Evolutionary conservation across 2,888 invertebrate species (phyloP).

Genomic region (Drosophila infuscata): DNA sequence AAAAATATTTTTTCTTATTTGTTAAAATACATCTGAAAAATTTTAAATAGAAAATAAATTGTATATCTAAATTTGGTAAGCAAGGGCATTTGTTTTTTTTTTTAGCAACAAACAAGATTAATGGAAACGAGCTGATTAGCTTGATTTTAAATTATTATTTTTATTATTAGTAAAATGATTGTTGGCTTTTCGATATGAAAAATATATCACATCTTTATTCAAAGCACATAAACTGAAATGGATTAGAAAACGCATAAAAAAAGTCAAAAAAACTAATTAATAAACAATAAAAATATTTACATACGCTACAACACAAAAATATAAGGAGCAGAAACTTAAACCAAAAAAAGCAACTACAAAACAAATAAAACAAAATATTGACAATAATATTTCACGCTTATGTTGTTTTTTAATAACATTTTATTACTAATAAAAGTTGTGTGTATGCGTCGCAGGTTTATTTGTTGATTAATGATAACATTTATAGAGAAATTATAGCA

Average conservation of each 20-base stretch:
- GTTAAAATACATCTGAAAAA: not conserved
- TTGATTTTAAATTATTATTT: not conserved
- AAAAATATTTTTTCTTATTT: not conserved
- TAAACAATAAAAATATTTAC: not conserved
- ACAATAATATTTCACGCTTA: slow-evolving; percentile 44
- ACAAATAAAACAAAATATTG: slow-evolving; percentile 44
- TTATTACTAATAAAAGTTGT: slow-evolving; percentile 58
- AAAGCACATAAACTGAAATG: slow-evolving; percentile 14
- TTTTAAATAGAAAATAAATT: not conserved
- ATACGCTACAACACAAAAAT: slow-evolving; percentile 3
- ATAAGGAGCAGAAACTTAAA: slow-evolving; percentile 15
- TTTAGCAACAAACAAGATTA: slow-evolving; percentile 21
- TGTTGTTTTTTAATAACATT: slow-evolving; percentile 64
- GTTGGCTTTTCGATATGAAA: slow-evolving; percentile 28
- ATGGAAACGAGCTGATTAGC: slow-evolving; percentile 23
- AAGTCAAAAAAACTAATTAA: not conserved
- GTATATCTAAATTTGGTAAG: slow-evolving; percentile 1
- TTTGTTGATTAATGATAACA: slow-evolving; percentile 45
- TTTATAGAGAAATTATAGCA: slow-evolving; percentile 49
- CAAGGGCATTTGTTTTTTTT: not conserved
- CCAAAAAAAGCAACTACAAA: slow-evolving; percentile 5
- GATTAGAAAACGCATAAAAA: not conserved
- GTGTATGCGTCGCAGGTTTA: slow-evolving; percentile 36
- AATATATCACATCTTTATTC: slow-evolving; percentile 11
- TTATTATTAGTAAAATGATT: slow-evolving; percentile 37